Evolutionary conservation across 2,113 vertebrate species (phyloP).

Genomic region (Mormyrus iriodes): DNA sequence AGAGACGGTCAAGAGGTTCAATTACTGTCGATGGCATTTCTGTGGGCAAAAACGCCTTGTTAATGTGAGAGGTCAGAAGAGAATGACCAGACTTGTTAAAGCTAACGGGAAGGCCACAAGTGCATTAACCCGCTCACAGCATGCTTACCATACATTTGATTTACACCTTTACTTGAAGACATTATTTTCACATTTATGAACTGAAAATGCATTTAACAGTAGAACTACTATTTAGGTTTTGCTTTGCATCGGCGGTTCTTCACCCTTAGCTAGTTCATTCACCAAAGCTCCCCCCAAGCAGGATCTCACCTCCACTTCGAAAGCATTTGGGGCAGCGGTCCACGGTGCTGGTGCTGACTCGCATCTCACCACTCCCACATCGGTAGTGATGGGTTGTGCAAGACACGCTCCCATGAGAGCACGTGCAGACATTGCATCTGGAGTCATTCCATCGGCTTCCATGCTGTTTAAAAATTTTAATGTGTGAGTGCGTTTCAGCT

Average conservation of each 20-base stretch:
- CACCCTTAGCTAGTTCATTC: not conserved
- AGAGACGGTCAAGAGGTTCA: not conserved
- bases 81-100: not conserved
- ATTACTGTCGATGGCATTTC: not conserved
- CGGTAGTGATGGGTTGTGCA: slow-evolving; percentile 61
- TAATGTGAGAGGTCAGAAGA: not conserved
- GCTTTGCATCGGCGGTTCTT: not conserved
- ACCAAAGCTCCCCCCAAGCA: not conserved
- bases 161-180: not conserved
- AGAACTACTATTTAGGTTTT: not conserved
- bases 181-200: not conserved
- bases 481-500: not conserved
- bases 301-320: slow-evolving; percentile 70
- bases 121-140: not conserved
- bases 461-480: slow-evolving; percentile 53
- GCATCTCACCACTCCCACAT: slow-evolving; percentile 58
- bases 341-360: slow-evolving; percentile 46
- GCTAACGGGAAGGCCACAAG: not conserved
- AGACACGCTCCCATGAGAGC: slow-evolving; percentile 61
- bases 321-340: slow-evolving; percentile 81
- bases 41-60: not conserved
- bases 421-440: slow-evolving; percentile 65
- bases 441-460: slow-evolving; percentile 71
- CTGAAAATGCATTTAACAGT: not conserved
- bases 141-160: not conserved